Percentiles rank a stretch among this genome's conserved stretches.
These are phyloP conservation scores for Podarcis siculus DNA, from an alignment of 2,797 vertebrate genomes.

Conservation along the genomic window DNA sequence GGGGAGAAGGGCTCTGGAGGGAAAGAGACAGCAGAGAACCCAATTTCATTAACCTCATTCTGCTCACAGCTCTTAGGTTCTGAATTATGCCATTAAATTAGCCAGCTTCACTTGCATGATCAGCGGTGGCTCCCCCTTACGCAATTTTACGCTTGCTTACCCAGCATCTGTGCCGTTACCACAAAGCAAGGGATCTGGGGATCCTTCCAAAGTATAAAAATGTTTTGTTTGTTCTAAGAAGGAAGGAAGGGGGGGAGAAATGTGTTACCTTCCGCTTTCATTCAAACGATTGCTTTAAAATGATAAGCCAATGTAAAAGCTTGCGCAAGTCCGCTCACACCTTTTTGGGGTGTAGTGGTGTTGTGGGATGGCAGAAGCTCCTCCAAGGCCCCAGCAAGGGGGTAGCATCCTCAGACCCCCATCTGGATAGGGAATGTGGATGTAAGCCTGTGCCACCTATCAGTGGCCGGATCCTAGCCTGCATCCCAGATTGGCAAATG, in stretches of 20 bases:
- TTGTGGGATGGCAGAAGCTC: no score
- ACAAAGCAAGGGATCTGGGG: conserved; percentile 88
- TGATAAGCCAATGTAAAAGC: no score
- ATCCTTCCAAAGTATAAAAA: conserved; percentile 76
- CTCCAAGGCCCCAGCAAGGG: no score
- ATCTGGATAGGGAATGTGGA: no score
- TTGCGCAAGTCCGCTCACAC: no score
- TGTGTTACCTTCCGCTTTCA: background rate
- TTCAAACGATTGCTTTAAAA: background rate
- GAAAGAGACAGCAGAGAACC: background rate
- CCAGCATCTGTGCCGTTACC: conserved; percentile 86
- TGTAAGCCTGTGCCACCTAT: no score
- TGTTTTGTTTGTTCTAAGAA: conserved; percentile 66
- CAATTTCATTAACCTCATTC: background rate
- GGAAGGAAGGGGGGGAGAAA: conserved; percentile 41
- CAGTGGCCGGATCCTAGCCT: no score
- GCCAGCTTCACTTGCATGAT: background rate
- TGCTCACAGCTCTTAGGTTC: background rate
- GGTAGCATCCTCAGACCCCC: no score
- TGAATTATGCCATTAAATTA: background rate
- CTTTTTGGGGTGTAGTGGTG: no score
- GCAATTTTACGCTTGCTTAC: conserved; percentile 77
- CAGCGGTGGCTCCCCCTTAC: background rate
- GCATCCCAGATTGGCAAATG: no score
- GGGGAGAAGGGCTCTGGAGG: no score